Conservation (phyloP, 2,797 vertebrate genomes). For the Periparus ater region DNA sequence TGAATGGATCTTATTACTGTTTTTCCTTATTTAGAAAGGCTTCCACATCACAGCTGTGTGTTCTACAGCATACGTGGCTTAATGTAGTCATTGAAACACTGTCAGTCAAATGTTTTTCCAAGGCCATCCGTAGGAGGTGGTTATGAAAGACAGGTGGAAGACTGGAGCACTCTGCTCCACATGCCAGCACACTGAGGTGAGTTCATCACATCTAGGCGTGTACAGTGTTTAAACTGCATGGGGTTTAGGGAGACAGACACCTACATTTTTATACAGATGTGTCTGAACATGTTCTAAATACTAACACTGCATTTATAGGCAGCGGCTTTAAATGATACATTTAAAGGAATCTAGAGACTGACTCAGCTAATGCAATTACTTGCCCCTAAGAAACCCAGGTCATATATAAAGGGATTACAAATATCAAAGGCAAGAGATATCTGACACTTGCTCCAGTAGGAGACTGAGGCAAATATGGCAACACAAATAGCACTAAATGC, state of each 20-base stretch:
- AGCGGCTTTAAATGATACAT: background rate
- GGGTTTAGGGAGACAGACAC: background rate
- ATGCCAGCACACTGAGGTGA: fast-evolving
- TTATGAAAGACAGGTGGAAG: background rate
- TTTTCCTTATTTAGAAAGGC: background rate
- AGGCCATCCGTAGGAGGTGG: background rate
- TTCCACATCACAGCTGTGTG: background rate
- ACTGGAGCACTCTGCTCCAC: background rate
- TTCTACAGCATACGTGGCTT: background rate
- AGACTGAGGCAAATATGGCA: background rate
- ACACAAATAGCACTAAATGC: background rate
- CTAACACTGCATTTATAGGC: background rate
- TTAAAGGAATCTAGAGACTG: background rate
- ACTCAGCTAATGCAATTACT: background rate
- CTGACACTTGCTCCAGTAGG: background rate
- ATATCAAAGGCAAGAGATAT: background rate
- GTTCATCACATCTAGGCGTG: background rate
- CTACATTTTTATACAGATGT: background rate
- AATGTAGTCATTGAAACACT: background rate
- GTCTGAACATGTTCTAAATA: background rate
- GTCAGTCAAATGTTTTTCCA: background rate
- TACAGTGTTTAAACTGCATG: background rate
- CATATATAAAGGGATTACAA: background rate
- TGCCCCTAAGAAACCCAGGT: background rate
- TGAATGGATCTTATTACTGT: background rate